phyloP scores from a whole-genome alignment of 2,888 invertebrate species.

The Ligdia adustata region DNA sequence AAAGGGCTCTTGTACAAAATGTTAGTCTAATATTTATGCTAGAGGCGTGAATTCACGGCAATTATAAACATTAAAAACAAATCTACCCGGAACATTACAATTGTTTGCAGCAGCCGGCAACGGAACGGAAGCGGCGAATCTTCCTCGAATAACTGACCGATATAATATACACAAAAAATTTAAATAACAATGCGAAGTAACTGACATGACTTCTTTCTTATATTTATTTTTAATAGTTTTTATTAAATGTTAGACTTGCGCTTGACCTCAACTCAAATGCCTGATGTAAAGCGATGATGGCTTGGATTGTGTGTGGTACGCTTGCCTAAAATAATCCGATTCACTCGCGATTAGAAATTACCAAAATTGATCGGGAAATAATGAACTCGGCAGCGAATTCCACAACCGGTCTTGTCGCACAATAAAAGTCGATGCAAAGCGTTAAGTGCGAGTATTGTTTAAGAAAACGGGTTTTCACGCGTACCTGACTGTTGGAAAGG shows the following conservation, averaged over 20 bases:
- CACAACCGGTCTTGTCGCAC: too few species aligned
- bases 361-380: too few species aligned
- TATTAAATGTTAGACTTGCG: neutral
- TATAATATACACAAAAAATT: slow-evolving; percentile 13
- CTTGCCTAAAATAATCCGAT: too few species aligned
- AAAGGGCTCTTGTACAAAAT: slow-evolving; percentile 42
- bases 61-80: slow-evolving; percentile 27
- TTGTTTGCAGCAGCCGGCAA: slow-evolving; percentile 27
- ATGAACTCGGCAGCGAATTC: too few species aligned
- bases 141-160: slow-evolving; percentile 44
- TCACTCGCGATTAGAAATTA: too few species aligned
- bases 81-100: slow-evolving; percentile 44
- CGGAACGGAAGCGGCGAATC: slow-evolving; percentile 44
- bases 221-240: neutral
- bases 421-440: too few species aligned
- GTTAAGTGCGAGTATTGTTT: too few species aligned
- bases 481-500: too few species aligned
- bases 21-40: slow-evolving; percentile 29
- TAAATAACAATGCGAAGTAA: slow-evolving; percentile 2
- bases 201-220: neutral
- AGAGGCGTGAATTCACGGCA: slow-evolving; percentile 31
- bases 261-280: neutral
- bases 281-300: too few species aligned
- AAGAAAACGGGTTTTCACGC: too few species aligned
- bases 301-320: too few species aligned